These are phyloP conservation scores for Acanthiza pusilla DNA, from an alignment of 2,797 vertebrate species.

Conservation along the genomic window DNA sequence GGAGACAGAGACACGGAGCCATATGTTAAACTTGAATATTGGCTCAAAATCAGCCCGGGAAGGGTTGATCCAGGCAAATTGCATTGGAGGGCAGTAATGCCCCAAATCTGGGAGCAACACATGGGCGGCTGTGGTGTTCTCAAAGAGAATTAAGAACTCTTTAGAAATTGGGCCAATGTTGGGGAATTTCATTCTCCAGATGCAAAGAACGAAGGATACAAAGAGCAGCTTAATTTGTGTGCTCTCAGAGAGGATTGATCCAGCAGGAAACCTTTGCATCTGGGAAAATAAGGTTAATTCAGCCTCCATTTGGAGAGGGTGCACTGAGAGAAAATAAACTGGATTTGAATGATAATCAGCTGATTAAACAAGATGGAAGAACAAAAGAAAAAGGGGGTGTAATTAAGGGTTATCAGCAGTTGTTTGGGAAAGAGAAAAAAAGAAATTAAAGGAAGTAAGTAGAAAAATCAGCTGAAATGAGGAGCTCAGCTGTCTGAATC, in stretches of 20 bases:
- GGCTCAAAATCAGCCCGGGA: neutral
- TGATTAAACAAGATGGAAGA: slow-evolving; percentile 26
- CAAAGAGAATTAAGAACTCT: neutral
- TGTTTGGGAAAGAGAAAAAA: neutral
- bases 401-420: neutral
- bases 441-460: neutral
- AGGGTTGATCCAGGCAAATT: neutral
- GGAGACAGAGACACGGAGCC: neutral
- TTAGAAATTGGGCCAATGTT: neutral
- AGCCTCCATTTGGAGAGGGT: neutral
- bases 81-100: neutral
- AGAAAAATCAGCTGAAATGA: neutral
- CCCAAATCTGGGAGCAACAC: neutral
- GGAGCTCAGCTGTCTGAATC: neutral
- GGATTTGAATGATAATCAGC: slow-evolving; percentile 29
- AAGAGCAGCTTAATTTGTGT: neutral
- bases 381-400: neutral
- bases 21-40: neutral
- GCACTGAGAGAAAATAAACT: neutral
- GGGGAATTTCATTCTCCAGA: neutral
- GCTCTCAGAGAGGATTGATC: neutral
- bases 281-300: slow-evolving; percentile 32
- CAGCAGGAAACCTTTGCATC: neutral
- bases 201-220: neutral
- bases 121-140: neutral